Conservation (phyloP, 2,113 vertebrate genomes). For the Andinoacara biseriatus region DNA sequence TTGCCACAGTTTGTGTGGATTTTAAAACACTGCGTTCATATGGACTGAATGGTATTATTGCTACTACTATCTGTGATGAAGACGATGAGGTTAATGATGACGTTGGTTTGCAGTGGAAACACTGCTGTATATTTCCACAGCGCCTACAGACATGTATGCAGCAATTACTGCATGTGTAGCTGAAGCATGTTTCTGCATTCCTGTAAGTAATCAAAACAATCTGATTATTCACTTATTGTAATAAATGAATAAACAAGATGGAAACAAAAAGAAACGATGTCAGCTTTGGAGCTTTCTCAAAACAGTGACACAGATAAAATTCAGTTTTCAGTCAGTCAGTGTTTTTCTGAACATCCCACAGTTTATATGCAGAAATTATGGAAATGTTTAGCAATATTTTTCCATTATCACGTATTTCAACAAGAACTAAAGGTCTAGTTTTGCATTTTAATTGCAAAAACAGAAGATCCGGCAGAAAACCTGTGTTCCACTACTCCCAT, state of each 20-base stretch:
- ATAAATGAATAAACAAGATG: neutral
- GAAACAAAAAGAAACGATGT: neutral
- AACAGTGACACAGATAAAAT: neutral
- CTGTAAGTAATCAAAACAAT: constrained; percentile 8
- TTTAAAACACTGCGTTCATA: neutral
- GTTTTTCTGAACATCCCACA: neutral
- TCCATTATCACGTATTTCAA: neutral
- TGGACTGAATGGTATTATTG: neutral
- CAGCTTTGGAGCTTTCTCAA: neutral
- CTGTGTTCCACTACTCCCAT: neutral
- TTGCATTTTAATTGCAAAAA: constrained; percentile 1
- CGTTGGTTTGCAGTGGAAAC: constrained; percentile 52
- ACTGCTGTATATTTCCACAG: constrained; percentile 7
- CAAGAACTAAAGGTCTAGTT: neutral
- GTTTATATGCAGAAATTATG: neutral
- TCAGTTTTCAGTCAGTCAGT: neutral
- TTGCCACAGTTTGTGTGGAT: neutral
- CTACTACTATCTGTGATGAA: constrained; percentile 2
- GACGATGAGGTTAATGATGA: constrained; percentile 34
- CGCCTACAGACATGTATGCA: constrained; percentile 26
- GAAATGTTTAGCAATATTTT: neutral
- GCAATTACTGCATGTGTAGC: neutral
- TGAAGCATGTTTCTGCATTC: neutral
- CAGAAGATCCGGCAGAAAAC: neutral
- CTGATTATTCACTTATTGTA: neutral